Base-by-base conservation (phyloP, 1,140 invertebrate genomes). In the Colletes gigas region DNA sequence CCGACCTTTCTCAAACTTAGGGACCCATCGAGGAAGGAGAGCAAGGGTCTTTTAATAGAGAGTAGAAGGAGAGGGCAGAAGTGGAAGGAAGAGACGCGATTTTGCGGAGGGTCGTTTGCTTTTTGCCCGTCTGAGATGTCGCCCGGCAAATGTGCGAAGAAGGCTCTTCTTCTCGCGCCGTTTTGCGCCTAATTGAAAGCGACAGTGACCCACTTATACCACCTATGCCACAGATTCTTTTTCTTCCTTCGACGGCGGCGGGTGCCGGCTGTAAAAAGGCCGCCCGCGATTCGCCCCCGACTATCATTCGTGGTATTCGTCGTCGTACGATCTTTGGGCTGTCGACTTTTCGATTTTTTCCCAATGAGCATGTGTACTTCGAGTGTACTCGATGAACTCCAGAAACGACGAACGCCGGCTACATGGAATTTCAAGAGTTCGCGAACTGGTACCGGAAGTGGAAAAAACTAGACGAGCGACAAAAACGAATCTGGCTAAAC, bases 71-170 rank as follows among this genome's bases (percentile, higher is more conserved):
- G 54, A 50, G 75, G 71, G 39, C 47, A 59, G 70, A 59, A 71
- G 59, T 59, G 74, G 68, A 63, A 85, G 67, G 70, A 81, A 82
- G 79, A 83, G 85, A 83, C 59, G 71, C 71, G 70, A 75, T 59
- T 86, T 77, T 71, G 82, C 78, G 78, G 78, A 85, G 85, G 83
- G 79, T 88, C 86, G 86, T 77, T 80, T 67, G 70, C 73, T 90
- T 90, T 90, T 90, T 90, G 89, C 86, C 70, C 76, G 88, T 88
- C 88, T 89, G 88, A 86, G 88, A 89, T 85, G 87, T 87, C 88
- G 83, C 79, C 30, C 78, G 88, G 78, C 84, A 82, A 89, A 88
- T 87, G 88, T 88, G 88, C 80, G 88, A 86, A 88, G 81, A 70
- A 87, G 80, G 68, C 80, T 74, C 69, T n/a, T 83, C 84, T 78